Evolutionary conservation across 30 jellyfish, hydroid and myxozoan genomes (phyloP).

Genomic region (Sanderia malayensis): DNA sequence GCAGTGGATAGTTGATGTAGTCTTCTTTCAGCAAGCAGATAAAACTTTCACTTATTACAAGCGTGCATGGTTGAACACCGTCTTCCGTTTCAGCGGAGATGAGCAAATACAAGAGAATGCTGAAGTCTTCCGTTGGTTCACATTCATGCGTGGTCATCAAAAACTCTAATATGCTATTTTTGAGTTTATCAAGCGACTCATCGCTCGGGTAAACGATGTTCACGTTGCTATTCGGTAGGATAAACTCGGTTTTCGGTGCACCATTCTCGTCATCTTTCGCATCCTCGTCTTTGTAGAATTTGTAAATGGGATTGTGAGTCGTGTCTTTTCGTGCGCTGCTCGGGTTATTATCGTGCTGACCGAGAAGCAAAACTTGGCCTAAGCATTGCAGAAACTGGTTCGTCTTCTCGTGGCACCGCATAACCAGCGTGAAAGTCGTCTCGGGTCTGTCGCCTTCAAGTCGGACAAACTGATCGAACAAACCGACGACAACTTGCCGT

Average conservation of each 20-base stretch:
- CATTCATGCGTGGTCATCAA: conserved; percentile 17
- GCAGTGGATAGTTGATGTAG: conserved; percentile 85
- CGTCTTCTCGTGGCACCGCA: conserved; percentile 78
- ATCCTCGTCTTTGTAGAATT: conserved; percentile 46
- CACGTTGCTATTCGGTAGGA: conserved; percentile 73
- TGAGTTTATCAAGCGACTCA: conserved; percentile 78
- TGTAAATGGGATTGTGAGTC: conserved; percentile 52
- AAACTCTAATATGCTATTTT: conserved; percentile 43
- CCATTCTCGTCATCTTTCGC: conserved; percentile 53
- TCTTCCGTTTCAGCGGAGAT: conserved; percentile 58
- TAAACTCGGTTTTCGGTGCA: conserved; percentile 79
- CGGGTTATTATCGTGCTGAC: conserved; percentile 34
- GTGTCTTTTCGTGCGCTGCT: conserved; percentile 46
- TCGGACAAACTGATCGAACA: conserved; percentile 85
- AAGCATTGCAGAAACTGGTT: conserved; percentile 60
- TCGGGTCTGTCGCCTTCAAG: conserved; percentile 77
- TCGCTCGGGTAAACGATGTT: conserved; percentile 91
- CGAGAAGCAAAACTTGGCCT: conserved; percentile 59
- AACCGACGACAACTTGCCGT: conserved; percentile 84
- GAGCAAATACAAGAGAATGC: conserved; percentile 57
- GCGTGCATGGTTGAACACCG: conserved; percentile 60
- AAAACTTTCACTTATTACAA: conserved; percentile 74
- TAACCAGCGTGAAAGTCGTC: conserved; percentile 56
- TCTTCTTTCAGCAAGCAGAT: conserved; percentile 74
- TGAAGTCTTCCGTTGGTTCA: conserved; percentile 46